Base-by-base conservation (phyloP, 2,888 invertebrate species). In the Ochropleura leucogaster region DNA sequence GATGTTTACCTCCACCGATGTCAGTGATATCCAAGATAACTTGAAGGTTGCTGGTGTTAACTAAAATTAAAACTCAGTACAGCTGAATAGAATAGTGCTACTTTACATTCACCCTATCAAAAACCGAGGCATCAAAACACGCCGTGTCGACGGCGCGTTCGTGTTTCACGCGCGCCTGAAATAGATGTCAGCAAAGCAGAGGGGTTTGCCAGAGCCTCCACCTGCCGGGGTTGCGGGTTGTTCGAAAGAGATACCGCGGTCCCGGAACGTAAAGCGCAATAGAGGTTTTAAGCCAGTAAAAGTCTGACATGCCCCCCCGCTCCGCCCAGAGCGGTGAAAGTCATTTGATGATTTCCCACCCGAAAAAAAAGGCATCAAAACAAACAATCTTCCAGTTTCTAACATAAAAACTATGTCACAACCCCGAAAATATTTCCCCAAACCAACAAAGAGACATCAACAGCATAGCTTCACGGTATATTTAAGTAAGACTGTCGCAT, bases 401-500 rank as follows among this genome's bases (percentile, higher is more conserved):
- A 3, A 3, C 14, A 18, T 30, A 14, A 51, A 49, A 71, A 40
- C 4, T 73, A 66, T 49, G 55, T 51, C 63, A 55, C 57, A 51
- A 57, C n/a, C 20, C 44, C 46, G 57, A 59, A 77, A 68, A 68
- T 64, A 62, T 64, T 18, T 67, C 44, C 40, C 46, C 0, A 46
- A 30, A 64, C 40, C 20, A 44, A 53, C n/a, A 69, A 66, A 71
- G 57, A 64, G 75, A n/a, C 18, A 63, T 46, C 47, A 59, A 71
- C 51, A 68, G 16, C n/a, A 20, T 30, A 40, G 62, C 53, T 47
- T 20, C 42, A 47, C 30, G 44, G 63, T 81, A 81, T 79, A 79
- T 84, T 76, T 59, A 59, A 59, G 67, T 59, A 7, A 60, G 44
- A 40, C 10, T 10, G 69, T 85, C 68, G 85, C 85, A 65, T 85